Conservation (phyloP, 2,888 invertebrate genomes). For the Galerucella pusilla region DNA sequence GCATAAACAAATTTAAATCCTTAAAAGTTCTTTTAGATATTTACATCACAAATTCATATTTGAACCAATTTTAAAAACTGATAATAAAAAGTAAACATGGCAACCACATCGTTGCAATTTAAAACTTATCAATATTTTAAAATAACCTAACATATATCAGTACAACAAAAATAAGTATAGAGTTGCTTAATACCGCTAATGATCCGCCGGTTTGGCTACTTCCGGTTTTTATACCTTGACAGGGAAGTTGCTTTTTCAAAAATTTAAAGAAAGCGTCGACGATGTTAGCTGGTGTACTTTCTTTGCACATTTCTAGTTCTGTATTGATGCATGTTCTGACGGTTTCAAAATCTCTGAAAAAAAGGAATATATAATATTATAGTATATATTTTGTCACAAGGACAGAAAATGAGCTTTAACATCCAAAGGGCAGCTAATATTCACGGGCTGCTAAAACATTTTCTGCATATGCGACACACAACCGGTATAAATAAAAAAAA, state of each 20-base stretch:
- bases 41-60: too few species aligned
- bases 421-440: too few species aligned
- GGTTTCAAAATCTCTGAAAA: constrained; percentile 68
- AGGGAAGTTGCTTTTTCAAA: constrained; percentile 73
- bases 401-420: too few species aligned
- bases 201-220: background rate
- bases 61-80: too few species aligned
- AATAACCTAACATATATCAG: constrained; percentile 21
- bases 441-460: too few species aligned
- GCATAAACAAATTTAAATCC: too few species aligned
- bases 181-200: constrained; percentile 5
- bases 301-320: constrained; percentile 74
- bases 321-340: constrained; percentile 71
- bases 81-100: too few species aligned
- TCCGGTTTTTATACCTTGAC: constrained; percentile 56
- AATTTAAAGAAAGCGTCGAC: constrained; percentile 80
- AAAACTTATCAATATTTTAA: constrained; percentile 9
- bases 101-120: background rate
- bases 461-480: too few species aligned
- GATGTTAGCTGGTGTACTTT: constrained; percentile 84
- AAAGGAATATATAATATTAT: background rate
- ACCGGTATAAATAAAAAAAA: too few species aligned
- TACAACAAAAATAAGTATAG: constrained; percentile 2
- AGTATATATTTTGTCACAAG: too few species aligned
- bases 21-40: too few species aligned